Conservation (phyloP, 2,797 vertebrate species). For the Artibeus jamaicensis region DNA sequence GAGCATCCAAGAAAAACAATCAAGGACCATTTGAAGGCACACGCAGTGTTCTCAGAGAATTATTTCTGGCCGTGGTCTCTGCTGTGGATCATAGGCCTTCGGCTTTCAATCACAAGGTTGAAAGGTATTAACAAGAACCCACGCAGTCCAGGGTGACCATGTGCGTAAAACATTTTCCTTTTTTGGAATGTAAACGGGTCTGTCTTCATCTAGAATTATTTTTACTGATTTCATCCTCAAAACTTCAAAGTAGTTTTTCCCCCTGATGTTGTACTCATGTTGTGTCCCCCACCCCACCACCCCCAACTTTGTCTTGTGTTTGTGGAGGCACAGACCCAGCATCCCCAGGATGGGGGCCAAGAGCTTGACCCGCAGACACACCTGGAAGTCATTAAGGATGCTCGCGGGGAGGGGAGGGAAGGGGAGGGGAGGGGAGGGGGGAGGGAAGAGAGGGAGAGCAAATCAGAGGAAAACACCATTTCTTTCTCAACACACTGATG, state of each 20-base stretch:
- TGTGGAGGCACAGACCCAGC: slow-evolving; percentile 86
- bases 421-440: too few species aligned
- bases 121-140: slow-evolving; percentile 73
- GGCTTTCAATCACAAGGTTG: slow-evolving; percentile 73
- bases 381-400: slow-evolving; percentile 89
- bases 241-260: slow-evolving; percentile 84
- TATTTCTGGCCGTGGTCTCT: slow-evolving; percentile 66
- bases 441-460: rapidly evolving
- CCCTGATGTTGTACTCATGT: neutral
- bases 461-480: slow-evolving; percentile 41
- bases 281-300: too few species aligned
- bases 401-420: neutral
- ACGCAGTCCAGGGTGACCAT: slow-evolving; percentile 57
- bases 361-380: slow-evolving; percentile 79
- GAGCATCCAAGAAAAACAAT: slow-evolving; percentile 80
- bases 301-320: slow-evolving; percentile 74
- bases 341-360: slow-evolving; percentile 81
- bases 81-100: slow-evolving; percentile 59
- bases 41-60: slow-evolving; percentile 65
- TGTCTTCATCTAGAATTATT: slow-evolving; percentile 74
- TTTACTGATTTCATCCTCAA: slow-evolving; percentile 77
- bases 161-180: slow-evolving; percentile 64
- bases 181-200: slow-evolving; percentile 62
- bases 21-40: slow-evolving; percentile 73
- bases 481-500: slow-evolving; percentile 77